Base-by-base conservation (phyloP, 2,888 invertebrate genomes). In the Tubulanus polymorphus region DNA sequence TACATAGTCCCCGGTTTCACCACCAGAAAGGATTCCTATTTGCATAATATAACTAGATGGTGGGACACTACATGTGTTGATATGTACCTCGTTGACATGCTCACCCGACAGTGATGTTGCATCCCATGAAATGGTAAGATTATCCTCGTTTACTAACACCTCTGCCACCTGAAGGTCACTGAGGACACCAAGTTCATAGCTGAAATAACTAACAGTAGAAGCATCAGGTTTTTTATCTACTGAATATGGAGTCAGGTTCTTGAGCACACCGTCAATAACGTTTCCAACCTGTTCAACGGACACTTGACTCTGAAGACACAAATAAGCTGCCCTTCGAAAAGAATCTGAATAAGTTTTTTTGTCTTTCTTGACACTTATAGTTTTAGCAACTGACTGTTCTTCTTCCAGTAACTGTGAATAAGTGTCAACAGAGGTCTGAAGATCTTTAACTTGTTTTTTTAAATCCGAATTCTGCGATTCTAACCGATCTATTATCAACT, bases 101-200 rank as follows among this genome's bases (percentile, higher is more conserved):
- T 41, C 41, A 20, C 20, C 41, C 6, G 18, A 18, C 18, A 41
- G 41, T 41, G 5, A 41, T 15, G 41, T 41, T 20, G 41, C 41
- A 41, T 41, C 41, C 41, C 41, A 41, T 41, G 41, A 18, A 41
- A 41, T 41, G 15, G 18, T 41, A 18, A 41, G 23, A 41, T 8
- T 41, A 18, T 41, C 20, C 23, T 41, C 41, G 6, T 41, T 8
- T 41, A 20, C 6, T 8, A 41, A 23, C 6, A 23, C 23, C 23
- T 41, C 41, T 41, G 41, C 41, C 41, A 41, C 41, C 15, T 41
- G 41, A 41, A 41, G 18, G 15, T 41, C 41, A 41, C 20, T 15
- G 6, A 41, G 41, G 23, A 41, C 23, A 20, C 41, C 41, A 8
- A 41, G 23, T 23, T 41, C 41, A 15, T 41, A 41, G 18, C 20